phyloP scores from a whole-genome alignment of 2,888 invertebrate species.

The Anaspis maculata region DNA sequence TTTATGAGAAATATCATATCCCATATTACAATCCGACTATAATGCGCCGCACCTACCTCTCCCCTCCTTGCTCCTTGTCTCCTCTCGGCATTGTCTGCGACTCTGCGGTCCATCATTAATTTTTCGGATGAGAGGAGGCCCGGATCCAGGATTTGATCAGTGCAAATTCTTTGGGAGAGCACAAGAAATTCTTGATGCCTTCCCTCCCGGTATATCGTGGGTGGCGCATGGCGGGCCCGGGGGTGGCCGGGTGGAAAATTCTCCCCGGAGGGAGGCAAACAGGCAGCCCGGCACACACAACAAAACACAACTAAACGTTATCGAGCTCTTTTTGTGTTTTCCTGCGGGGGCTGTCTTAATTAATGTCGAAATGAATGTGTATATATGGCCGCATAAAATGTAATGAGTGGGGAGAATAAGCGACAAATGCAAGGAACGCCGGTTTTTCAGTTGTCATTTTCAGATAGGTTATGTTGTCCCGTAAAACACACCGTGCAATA shows the following conservation, averaged over 20 bases:
- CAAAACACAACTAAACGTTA: slow-evolving; percentile 7
- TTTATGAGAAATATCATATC: slow-evolving; percentile 10
- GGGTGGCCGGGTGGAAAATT: neutral
- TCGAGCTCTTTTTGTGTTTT: slow-evolving; percentile 6
- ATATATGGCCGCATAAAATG: slow-evolving; percentile 18
- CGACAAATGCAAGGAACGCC: slow-evolving; percentile 12
- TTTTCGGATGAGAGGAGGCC: too few relatives aligned
- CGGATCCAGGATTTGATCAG: too few relatives aligned
- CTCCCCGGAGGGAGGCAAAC: neutral
- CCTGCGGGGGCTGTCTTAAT: slow-evolving; percentile 14
- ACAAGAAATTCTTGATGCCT: too few relatives aligned
- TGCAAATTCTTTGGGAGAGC: too few relatives aligned
- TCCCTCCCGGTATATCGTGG: too few relatives aligned
- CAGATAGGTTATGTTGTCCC: too few relatives aligned
- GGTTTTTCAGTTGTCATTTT: slow-evolving; percentile 18
- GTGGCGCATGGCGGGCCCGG: too few relatives aligned
- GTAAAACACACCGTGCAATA: too few relatives aligned
- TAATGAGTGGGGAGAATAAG: slow-evolving; percentile 11
- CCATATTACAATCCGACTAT: too few relatives aligned
- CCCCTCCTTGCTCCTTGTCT: too few relatives aligned
- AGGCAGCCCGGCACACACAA: neutral
- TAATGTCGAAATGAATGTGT: slow-evolving; percentile 19
- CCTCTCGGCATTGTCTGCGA: too few relatives aligned
- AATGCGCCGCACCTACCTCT: neutral
- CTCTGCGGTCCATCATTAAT: too few relatives aligned